phyloP scores from a whole-genome alignment of 1,140 invertebrate species.

The Chironomus striatipennis region DNA sequence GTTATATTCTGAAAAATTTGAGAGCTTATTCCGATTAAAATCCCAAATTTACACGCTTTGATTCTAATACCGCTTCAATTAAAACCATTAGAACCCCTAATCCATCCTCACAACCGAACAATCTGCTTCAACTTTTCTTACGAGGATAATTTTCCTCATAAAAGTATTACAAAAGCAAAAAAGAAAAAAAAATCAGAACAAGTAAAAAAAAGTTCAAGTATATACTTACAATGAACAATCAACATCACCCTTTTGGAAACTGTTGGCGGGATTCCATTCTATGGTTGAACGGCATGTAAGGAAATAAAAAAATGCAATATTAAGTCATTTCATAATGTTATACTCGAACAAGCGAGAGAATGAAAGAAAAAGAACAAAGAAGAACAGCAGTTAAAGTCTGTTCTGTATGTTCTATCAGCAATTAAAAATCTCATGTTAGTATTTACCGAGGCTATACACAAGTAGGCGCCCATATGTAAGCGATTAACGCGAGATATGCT shows the following conservation, averaged over 20 bases:
- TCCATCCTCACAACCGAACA: too few species aligned
- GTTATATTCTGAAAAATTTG: too few species aligned
- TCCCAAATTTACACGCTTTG: too few species aligned
- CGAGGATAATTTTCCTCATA: too few species aligned
- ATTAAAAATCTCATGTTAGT: conserved; percentile 21
- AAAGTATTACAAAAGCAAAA: too few species aligned
- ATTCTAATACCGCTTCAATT: too few species aligned
- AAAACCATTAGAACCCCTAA: too few species aligned
- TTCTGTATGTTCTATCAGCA: background rate
- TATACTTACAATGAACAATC: conserved; percentile 75
- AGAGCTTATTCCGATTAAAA: too few species aligned
- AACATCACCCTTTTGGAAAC: conserved; percentile 81
- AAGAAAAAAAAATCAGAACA: background rate
- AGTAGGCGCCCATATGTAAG: conserved; percentile 82
- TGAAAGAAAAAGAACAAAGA: too few species aligned
- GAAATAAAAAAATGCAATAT: background rate
- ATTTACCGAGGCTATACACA: conserved; percentile 64
- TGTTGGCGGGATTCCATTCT: conserved; percentile 74
- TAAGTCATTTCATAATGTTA: background rate
- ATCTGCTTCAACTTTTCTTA: too few species aligned
- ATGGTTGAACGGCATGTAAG: conserved; percentile 27
- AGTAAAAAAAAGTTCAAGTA: conserved; percentile 18
- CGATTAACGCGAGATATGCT: conserved; percentile 74
- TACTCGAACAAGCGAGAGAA: background rate
- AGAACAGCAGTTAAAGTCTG: too few species aligned